Evolutionary conservation across 2,888 invertebrate species (phyloP).

Genomic region (Tupiocoris notatus): DNA sequence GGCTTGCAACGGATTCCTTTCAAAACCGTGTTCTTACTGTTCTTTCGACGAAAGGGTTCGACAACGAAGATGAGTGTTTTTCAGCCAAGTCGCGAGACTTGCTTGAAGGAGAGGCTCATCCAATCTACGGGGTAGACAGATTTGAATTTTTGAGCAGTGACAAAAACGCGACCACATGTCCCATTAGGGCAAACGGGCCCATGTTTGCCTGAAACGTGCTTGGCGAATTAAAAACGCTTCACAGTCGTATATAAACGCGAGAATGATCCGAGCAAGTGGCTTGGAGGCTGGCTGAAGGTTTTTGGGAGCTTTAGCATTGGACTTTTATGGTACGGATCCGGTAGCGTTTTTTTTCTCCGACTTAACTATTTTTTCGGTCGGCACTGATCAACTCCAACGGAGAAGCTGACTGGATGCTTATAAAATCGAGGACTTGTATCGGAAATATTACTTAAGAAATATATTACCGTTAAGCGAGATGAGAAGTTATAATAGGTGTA

Average conservation of each 20-base stretch:
- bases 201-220: constrained; percentile 33
- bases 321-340: background rate
- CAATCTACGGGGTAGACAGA: constrained; percentile 26
- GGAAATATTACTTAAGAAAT: too few relatives aligned
- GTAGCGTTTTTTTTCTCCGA: background rate
- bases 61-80: background rate
- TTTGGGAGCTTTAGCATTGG: background rate
- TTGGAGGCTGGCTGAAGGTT: too few relatives aligned
- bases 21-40: constrained; percentile 27
- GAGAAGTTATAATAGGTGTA: too few relatives aligned
- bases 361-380: background rate
- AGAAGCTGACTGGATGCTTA: too few relatives aligned
- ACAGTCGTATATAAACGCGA: constrained; percentile 20
- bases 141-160: constrained; percentile 34
- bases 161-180: constrained; percentile 35
- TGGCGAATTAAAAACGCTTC: constrained; percentile 20
- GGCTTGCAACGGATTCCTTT: constrained; percentile 34
- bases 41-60: constrained; percentile 7
- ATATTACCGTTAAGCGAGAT: too few relatives aligned
- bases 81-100: background rate
- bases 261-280: background rate
- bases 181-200: constrained; percentile 28
- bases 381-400: too few relatives aligned
- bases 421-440: too few relatives aligned
- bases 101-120: constrained; percentile 15